Evolutionary conservation across 1,140 invertebrate species (phyloP).

Genomic region (Laupala kohalensis): DNA sequence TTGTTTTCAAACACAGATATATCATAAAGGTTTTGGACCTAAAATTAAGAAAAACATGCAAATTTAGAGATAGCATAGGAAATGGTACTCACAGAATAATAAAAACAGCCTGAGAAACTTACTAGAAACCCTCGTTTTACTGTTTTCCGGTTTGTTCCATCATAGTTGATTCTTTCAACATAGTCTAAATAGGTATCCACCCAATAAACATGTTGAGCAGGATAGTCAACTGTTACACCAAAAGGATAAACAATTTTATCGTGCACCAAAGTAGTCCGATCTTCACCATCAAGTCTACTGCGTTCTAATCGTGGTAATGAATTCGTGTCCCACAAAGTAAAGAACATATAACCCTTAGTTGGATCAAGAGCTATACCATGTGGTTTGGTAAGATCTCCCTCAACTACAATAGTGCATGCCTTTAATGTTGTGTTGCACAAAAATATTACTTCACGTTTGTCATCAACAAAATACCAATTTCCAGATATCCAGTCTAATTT

Average conservation of each 20-base stretch:
- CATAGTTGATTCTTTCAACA: slow-evolving; percentile 56
- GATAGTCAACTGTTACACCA: slow-evolving; percentile 54
- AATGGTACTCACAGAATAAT: background rate
- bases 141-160: slow-evolving; percentile 48
- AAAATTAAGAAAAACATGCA: slow-evolving; percentile 5
- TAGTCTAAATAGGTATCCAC: slow-evolving; percentile 62
- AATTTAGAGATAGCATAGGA: background rate
- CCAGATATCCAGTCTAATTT: slow-evolving; percentile 73
- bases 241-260: slow-evolving; percentile 59
- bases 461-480: slow-evolving; percentile 78
- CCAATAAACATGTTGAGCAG: slow-evolving; percentile 63
- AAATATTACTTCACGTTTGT: slow-evolving; percentile 53
- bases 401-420: slow-evolving; percentile 54
- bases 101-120: slow-evolving; percentile 18
- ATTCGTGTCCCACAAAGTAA: slow-evolving; percentile 55
- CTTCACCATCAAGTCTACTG: slow-evolving; percentile 43
- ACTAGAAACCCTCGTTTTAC: slow-evolving; percentile 43
- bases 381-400: slow-evolving; percentile 54
- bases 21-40: slow-evolving; percentile 52
- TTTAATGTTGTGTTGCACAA: slow-evolving; percentile 47
- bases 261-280: slow-evolving; percentile 37
- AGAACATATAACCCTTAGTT: slow-evolving; percentile 59
- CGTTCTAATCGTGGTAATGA: slow-evolving; percentile 44
- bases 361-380: slow-evolving; percentile 72
- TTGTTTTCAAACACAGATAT: slow-evolving; percentile 55